Percentiles rank a stretch among this genome's conserved stretches.
Evolutionary conservation across 2,113 vertebrate species (phyloP).

Genomic region (Poeciliopsis turrubarensis): DNA sequence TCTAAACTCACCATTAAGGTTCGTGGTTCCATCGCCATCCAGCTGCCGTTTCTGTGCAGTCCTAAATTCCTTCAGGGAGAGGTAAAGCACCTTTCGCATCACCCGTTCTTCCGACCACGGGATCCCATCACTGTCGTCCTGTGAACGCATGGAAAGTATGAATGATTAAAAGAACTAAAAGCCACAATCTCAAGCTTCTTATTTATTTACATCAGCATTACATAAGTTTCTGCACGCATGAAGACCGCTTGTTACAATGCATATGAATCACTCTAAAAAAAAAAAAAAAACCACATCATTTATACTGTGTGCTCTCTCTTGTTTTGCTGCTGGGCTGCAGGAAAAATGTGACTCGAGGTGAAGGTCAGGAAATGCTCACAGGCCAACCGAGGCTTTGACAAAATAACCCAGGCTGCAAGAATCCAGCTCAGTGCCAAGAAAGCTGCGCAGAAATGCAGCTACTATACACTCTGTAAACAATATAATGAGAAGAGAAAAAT

Average conservation of each 20-base stretch:
- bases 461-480: not conserved
- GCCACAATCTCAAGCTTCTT: not conserved
- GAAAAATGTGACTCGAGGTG: not conserved
- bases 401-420: not conserved
- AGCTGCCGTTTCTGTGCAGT: slow-evolving; percentile 96
- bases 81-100: slow-evolving; percentile 98
- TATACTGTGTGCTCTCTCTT: slow-evolving; percentile 1
- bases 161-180: not conserved
- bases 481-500: not conserved
- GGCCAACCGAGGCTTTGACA: not conserved
- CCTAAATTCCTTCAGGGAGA: slow-evolving; percentile 99
- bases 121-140: slow-evolving; percentile 99
- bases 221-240: not conserved
- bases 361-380: slow-evolving; percentile 27
- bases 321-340: not conserved
- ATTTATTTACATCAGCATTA: not conserved
- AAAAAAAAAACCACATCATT: not conserved
- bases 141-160: slow-evolving; percentile 20
- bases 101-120: slow-evolving; percentile 99
- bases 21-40: slow-evolving; percentile 86
- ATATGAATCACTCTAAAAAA: not conserved
- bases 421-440: not conserved
- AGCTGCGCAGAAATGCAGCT: not conserved
- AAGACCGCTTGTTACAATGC: not conserved
- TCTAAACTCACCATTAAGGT: slow-evolving; percentile 85